Evolutionary conservation across 2,113 vertebrate species (phyloP).

Genomic region (Tupaia tana): DNA sequence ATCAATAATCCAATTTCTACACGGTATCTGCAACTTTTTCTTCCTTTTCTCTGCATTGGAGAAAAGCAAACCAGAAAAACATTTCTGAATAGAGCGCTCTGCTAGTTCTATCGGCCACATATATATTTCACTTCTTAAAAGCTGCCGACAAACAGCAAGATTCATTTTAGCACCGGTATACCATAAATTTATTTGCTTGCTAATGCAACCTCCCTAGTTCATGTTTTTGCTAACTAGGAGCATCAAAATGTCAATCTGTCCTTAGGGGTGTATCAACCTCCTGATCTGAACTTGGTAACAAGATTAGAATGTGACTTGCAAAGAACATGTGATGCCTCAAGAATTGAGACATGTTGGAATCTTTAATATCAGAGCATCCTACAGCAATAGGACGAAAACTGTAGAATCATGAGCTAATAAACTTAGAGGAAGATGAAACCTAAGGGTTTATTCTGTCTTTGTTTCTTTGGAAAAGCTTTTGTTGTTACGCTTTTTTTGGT

Average conservation of each 20-base stretch:
- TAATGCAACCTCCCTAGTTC: constrained; percentile 82
- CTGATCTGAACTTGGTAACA: constrained; percentile 61
- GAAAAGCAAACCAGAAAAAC: background rate
- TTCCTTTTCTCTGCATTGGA: background rate
- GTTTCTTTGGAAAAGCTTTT: background rate
- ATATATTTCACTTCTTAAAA: constrained; percentile 73
- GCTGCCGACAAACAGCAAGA: background rate
- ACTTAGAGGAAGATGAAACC: background rate
- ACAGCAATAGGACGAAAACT: background rate
- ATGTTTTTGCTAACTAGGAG: constrained; percentile 85
- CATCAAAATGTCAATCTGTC: constrained; percentile 87
- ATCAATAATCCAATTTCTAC: constrained; percentile 11
- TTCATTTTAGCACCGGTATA: constrained; percentile 66
- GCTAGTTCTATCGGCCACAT: background rate
- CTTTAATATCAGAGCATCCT: background rate
- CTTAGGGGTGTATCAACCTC: constrained; percentile 84
- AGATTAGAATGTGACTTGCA: constrained; percentile 70
- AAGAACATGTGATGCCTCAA: background rate
- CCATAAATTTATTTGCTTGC: constrained; percentile 83
- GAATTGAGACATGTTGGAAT: background rate
- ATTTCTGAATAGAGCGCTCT: constrained; percentile 29
- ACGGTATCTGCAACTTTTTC: background rate
- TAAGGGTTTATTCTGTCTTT: background rate
- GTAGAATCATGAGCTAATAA: background rate
- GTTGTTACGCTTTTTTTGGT: background rate